These are phyloP conservation scores for Clivina fossor DNA, from an alignment of 2,888 invertebrate genomes.

Conservation along the genomic window DNA sequence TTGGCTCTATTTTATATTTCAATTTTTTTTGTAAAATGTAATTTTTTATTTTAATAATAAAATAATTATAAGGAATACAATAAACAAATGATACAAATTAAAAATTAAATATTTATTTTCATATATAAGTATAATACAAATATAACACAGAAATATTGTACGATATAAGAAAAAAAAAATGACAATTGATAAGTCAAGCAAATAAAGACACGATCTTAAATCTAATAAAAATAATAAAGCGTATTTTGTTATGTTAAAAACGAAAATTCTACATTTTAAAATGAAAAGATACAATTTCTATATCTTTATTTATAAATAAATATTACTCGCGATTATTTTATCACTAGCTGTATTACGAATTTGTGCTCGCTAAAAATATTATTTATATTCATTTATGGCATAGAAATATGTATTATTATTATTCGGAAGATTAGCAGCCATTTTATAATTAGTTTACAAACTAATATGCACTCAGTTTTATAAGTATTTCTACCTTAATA, in stretches of 20 bases:
- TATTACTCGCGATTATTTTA: neutral
- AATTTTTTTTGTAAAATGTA: neutral
- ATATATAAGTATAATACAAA: neutral
- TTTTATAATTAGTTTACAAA: too few relatives aligned
- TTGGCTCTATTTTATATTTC: neutral
- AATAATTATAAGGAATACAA: neutral
- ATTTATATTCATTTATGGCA: too few relatives aligned
- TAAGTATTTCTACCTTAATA: too few relatives aligned
- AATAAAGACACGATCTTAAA: slow-evolving; percentile 2
- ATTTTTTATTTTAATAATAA: too few relatives aligned
- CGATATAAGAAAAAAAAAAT: neutral
- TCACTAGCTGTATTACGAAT: neutral
- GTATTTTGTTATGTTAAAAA: neutral
- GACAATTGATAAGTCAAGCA: neutral
- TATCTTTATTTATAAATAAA: too few relatives aligned
- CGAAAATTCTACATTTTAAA: slow-evolving; percentile 1
- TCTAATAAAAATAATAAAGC: slow-evolving; percentile 4
- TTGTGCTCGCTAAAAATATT: neutral
- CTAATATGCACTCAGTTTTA: too few relatives aligned
- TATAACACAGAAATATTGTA: slow-evolving; percentile 1
- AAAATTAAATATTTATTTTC: slow-evolving; percentile 8
- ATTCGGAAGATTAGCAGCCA: too few relatives aligned
- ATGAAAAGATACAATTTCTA: too few relatives aligned
- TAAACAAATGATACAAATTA: neutral
- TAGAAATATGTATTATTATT: too few relatives aligned